Base-by-base conservation (phyloP, 2,888 invertebrate genomes). In the Macaria notata region DNA sequence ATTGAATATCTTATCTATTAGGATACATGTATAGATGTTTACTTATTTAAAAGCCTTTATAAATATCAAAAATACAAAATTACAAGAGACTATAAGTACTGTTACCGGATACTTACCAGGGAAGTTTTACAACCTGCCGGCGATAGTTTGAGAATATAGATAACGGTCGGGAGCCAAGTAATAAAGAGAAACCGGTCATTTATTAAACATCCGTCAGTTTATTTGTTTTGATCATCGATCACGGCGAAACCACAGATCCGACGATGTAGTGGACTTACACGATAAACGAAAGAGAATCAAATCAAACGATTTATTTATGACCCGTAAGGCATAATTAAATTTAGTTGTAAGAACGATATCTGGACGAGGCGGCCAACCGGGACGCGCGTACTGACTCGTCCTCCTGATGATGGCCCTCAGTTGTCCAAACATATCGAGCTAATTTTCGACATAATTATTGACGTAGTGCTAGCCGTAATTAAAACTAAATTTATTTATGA, bases 201-300 rank as follows among this genome's bases (percentile, higher is more conserved):
- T 70, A 70, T 64, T 59, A 63, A 65, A 63, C 66, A 63, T 65
- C 61, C 50, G 60, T 60, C 59, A 42, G 61, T 62, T 48, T 62
- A 53, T 62, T 63, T 70, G 65, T 72, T 70, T 68, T 66, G 68
- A 63, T 68, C 69, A 63, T 69, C 62, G 61, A 71, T 72, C 67
- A 51, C 47, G 50, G 33, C 59, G 54, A 51, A 51, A 59, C 59
- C 59, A 48, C 54, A 54, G 50, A 58, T 50, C 54, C 42, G 54
- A 53, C 63, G 49, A 58, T 49, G 57, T 62, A 64, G 57, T 63
- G 56, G 69, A 54, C 48, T 59, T 56, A 59, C 56, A 39, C 55
- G 52, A 53, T 52, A 59, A 55, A 46, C 43, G 52, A 56, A 49
- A 49, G 48, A 42, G 50, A 30, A 46, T 52, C 46, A 52, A 46